Percentiles rank a stretch among this genome's conserved stretches.
Evolutionary conservation across 2,888 invertebrate species (phyloP).

Genomic region (Trissonchulus latispiculum): DNA sequence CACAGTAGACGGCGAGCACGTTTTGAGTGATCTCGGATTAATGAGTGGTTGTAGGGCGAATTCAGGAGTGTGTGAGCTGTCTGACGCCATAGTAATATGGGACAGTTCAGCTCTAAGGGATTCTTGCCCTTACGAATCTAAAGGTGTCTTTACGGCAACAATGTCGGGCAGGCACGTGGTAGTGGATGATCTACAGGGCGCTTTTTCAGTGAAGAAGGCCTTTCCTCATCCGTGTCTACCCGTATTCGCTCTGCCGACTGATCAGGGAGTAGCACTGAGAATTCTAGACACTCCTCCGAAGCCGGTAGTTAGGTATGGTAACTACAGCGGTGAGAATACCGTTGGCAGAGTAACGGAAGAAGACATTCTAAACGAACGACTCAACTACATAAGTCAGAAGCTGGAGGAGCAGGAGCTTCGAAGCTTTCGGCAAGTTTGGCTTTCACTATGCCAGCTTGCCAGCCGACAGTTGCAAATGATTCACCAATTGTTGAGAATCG

Average conservation of each 20-base stretch:
- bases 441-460: background rate
- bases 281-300: background rate
- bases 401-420: background rate
- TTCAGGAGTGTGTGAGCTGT: background rate
- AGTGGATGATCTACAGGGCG: background rate
- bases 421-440: background rate
- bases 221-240: background rate
- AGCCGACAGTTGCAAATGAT: background rate
- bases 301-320: too few species aligned
- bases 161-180: background rate
- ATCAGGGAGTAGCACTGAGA: background rate
- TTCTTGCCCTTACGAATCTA: background rate
- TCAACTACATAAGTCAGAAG: too few species aligned
- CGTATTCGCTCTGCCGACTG: background rate
- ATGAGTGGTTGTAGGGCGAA: conserved; percentile 1
- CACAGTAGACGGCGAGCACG: background rate
- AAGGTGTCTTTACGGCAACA: background rate
- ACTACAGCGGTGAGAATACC: too few species aligned
- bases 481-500: background rate
- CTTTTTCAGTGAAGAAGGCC: background rate
- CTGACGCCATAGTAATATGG: background rate
- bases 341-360: too few species aligned
- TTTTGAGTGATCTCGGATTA: background rate
- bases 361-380: too few species aligned
- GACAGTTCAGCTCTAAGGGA: background rate